Percentiles rank a stretch among this genome's conserved stretches.
phyloP scores from a whole-genome alignment of 2,888 invertebrate genomes.

The Cheilosia pagana region DNA sequence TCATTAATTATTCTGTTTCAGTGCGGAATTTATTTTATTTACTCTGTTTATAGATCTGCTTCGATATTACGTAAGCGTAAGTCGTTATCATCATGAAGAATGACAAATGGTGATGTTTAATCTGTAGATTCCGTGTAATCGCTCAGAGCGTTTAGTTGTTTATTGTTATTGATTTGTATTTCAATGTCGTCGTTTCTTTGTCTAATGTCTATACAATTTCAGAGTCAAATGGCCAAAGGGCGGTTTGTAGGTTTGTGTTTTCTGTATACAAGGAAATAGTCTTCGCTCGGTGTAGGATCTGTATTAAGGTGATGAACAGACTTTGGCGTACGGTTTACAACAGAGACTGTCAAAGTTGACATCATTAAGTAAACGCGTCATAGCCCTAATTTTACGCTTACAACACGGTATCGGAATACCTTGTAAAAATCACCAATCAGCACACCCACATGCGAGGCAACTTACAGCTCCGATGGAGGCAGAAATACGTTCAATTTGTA shows the following conservation, averaged over 20 bases:
- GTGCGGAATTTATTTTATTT: not conserved
- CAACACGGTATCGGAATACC: not conserved
- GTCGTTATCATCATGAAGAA: constrained; percentile 9
- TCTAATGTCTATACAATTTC: constrained; percentile 7
- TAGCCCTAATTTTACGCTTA: not conserved
- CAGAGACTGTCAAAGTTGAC: not conserved
- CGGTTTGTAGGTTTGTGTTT: not conserved
- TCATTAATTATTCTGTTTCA: constrained; percentile 16
- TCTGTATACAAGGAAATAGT: not conserved
- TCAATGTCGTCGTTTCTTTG: constrained; percentile 34
- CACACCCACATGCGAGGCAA: not conserved
- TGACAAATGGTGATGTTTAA: constrained; percentile 24
- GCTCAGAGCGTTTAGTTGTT: constrained; percentile 9
- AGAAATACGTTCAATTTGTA: not conserved
- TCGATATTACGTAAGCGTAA: constrained; percentile 15
- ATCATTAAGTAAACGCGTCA: not conserved
- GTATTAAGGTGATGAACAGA: not conserved
- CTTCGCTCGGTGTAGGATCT: not conserved
- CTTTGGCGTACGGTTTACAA: no score
- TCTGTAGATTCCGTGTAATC: constrained; percentile 25
- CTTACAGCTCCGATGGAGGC: not conserved
- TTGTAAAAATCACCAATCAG: constrained; percentile 2
- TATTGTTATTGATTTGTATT: constrained; percentile 50
- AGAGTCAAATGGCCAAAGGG: constrained; percentile 40
- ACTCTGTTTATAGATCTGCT: not conserved